Evolutionary conservation across 2,888 invertebrate species (phyloP).

Genomic region (Thumatha senex): DNA sequence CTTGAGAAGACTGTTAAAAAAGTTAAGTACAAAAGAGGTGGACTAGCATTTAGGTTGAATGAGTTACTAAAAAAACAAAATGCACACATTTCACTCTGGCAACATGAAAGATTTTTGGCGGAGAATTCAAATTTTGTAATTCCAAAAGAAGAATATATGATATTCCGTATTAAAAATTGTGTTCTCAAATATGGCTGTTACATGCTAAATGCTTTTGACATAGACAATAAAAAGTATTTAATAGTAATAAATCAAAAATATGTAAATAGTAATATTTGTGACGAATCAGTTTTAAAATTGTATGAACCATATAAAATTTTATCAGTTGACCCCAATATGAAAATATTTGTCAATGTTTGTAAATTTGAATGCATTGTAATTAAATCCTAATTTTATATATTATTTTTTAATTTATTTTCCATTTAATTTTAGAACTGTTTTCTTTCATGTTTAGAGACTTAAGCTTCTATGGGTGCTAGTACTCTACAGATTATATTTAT

Average conservation of each 20-base stretch:
- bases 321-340: constrained; percentile 33
- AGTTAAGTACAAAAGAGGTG: constrained; percentile 71
- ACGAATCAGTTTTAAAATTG: constrained; percentile 54
- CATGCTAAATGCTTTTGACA: constrained; percentile 52
- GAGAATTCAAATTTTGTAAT: constrained; percentile 67
- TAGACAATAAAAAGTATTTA: constrained; percentile 45
- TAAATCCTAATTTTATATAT: not conserved
- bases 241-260: constrained; percentile 58
- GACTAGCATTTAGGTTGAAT: constrained; percentile 69
- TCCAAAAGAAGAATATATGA: constrained; percentile 55
- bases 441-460: too few relatives aligned
- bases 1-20: constrained; percentile 48
- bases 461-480: too few relatives aligned
- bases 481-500: too few relatives aligned
- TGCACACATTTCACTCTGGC: constrained; percentile 75
- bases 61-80: constrained; percentile 72
- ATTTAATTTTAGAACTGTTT: not conserved
- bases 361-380: constrained; percentile 61
- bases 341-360: constrained; percentile 64
- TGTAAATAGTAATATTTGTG: constrained; percentile 45
- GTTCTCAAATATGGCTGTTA: constrained; percentile 61
- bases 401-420: not conserved
- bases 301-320: constrained; percentile 62
- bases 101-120: constrained; percentile 79
- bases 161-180: constrained; percentile 56